A percentile compares a stretch with the other conserved stretches of the same genome.
Conservation (phyloP, 2,113 vertebrate species). For the Scytalopus superciliaris region DNA sequence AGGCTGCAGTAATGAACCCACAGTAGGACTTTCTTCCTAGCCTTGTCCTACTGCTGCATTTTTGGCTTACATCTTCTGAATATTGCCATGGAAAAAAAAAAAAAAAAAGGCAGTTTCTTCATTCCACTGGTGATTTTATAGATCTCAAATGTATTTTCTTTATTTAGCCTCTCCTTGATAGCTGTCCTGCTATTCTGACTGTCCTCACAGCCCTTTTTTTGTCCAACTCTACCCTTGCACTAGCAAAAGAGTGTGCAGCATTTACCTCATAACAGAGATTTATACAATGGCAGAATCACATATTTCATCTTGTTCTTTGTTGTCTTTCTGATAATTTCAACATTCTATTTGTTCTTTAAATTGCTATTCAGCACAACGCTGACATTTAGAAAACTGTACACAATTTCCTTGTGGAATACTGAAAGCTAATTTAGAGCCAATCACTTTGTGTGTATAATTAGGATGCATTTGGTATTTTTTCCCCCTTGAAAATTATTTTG, state of each 20-base stretch:
- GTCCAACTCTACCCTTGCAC: background rate
- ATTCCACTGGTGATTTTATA: background rate
- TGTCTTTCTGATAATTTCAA: background rate
- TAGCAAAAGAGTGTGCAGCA: fast-evolving
- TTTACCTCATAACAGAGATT: background rate
- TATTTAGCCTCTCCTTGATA: background rate
- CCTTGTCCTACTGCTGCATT: fast-evolving
- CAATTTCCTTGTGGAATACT: constrained; percentile 33
- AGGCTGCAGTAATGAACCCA: background rate
- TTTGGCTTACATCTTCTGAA: background rate
- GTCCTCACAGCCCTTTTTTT: background rate
- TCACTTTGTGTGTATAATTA: constrained; percentile 24
- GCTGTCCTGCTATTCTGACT: fast-evolving
- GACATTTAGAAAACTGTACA: constrained; percentile 41
- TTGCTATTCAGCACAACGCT: background rate
- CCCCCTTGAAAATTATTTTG: constrained; percentile 38
- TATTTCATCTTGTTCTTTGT: background rate
- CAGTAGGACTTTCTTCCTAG: background rate
- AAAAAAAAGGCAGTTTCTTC: background rate
- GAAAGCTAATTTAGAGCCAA: constrained; percentile 35
- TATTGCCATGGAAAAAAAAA: background rate
- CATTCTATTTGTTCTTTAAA: constrained; percentile 42
- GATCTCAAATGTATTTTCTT: background rate
- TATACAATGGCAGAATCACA: background rate
- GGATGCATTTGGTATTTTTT: constrained; percentile 9